phyloP scores from a whole-genome alignment of 2,113 vertebrate genomes.

The Sapayoa aenigma region DNA sequence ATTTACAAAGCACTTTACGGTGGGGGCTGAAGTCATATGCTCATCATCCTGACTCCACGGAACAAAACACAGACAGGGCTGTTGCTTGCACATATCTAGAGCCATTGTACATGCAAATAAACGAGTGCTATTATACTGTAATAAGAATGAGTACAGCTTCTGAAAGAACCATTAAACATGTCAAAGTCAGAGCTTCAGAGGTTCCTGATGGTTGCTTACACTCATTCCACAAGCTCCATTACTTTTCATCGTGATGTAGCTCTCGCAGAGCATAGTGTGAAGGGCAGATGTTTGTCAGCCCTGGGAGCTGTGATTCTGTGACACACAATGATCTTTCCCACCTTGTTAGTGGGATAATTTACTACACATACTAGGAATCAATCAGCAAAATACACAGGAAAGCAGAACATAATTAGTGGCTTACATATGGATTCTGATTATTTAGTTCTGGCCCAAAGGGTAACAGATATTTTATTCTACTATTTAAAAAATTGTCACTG shows the following conservation, averaged over 20 bases:
- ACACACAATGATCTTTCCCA: neutral
- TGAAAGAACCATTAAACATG: neutral
- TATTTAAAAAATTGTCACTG: neutral
- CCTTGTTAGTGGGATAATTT: neutral
- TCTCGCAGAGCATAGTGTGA: rapidly evolving
- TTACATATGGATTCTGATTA: neutral
- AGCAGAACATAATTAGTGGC: neutral
- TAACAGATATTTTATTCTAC: neutral
- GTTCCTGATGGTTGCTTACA: neutral
- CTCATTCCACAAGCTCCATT: neutral
- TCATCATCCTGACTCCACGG: rapidly evolving
- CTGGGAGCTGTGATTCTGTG: neutral
- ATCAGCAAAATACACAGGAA: neutral
- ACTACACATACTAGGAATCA: neutral
- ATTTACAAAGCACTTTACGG: neutral
- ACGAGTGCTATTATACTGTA: neutral
- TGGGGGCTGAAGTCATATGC: neutral
- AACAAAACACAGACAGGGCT: neutral
- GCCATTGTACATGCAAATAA: neutral
- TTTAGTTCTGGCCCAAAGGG: neutral
- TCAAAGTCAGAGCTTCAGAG: neutral
- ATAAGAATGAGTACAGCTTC: neutral
- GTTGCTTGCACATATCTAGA: neutral
- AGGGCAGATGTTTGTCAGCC: neutral
- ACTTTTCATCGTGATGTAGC: neutral